Evolutionary conservation across 2,113 vertebrate species (phyloP).

Genomic region (Nesoenas mayeri): DNA sequence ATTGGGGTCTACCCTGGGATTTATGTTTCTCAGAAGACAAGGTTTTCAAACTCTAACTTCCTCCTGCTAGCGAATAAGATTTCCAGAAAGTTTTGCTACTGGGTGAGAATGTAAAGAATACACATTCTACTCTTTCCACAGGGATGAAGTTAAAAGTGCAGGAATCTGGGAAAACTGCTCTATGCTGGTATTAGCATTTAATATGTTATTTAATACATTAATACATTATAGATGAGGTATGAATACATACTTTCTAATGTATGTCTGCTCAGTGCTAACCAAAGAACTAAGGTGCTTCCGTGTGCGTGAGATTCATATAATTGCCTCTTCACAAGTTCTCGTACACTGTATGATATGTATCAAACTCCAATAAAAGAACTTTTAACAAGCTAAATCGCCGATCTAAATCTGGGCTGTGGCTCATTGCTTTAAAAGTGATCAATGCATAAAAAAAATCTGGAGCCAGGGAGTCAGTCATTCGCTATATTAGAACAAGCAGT

Average conservation of each 20-base stretch:
- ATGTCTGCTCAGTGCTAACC: not conserved
- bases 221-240: too few relatives aligned
- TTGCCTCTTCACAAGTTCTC: not conserved
- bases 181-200: not conserved
- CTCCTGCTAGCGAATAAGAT: not conserved
- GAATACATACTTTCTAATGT: not conserved
- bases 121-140: not conserved
- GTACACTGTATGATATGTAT: not conserved
- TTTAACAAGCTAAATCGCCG: not conserved
- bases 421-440: not conserved
- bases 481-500: not conserved
- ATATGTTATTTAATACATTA: too few relatives aligned
- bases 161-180: not conserved
- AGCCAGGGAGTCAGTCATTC: not conserved
- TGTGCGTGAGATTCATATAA: not conserved
- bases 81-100: not conserved
- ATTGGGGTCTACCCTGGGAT: not conserved
- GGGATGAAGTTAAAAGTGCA: not conserved
- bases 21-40: not conserved
- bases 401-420: not conserved
- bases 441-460: not conserved
- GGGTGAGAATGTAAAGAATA: fast-evolving
- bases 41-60: not conserved
- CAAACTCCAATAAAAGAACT: not conserved
- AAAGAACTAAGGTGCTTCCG: not conserved